Percentiles rank a stretch among this genome's conserved stretches.
Evolutionary conservation across 2,113 vertebrate genomes (phyloP).

Genomic region (Sturnus vulgaris): DNA sequence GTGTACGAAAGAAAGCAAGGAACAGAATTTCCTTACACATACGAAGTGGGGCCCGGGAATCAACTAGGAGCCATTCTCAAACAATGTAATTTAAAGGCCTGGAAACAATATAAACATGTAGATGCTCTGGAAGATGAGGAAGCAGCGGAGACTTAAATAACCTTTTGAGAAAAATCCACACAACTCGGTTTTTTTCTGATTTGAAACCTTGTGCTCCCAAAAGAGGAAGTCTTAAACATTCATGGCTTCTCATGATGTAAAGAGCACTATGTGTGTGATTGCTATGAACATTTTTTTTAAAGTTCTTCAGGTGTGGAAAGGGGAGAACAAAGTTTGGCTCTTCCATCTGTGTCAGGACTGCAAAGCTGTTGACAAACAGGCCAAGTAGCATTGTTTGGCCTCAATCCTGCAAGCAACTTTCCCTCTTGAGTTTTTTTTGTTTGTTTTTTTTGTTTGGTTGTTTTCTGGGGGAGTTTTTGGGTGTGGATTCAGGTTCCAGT

Average conservation of each 20-base stretch:
- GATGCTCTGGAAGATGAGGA: slow-evolving; percentile 62
- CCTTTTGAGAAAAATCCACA: neutral
- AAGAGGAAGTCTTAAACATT: neutral
- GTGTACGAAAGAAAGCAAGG: slow-evolving; percentile 83
- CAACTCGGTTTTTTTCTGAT: neutral
- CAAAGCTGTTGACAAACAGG: neutral
- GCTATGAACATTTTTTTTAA: neutral
- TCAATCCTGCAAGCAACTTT: neutral
- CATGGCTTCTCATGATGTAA: neutral
- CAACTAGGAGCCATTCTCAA: slow-evolving; percentile 86
- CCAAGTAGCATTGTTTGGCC: neutral
- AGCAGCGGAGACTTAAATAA: neutral
- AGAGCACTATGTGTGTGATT: accelerated
- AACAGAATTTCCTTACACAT: slow-evolving; percentile 81
- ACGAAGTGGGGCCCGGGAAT: slow-evolving; percentile 87
- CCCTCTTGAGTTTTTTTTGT: neutral
- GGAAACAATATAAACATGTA: slow-evolving; percentile 75
- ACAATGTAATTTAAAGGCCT: slow-evolving; percentile 90
- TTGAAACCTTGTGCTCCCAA: neutral
- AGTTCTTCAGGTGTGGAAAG: neutral
- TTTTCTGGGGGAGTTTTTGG: neutral
- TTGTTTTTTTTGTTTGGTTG: no score
- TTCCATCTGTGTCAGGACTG: neutral
- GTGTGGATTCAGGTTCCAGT: neutral
- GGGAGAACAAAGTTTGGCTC: neutral